phyloP scores from a whole-genome alignment of 1,140 invertebrate species.

The Hesperophylax magnus region DNA sequence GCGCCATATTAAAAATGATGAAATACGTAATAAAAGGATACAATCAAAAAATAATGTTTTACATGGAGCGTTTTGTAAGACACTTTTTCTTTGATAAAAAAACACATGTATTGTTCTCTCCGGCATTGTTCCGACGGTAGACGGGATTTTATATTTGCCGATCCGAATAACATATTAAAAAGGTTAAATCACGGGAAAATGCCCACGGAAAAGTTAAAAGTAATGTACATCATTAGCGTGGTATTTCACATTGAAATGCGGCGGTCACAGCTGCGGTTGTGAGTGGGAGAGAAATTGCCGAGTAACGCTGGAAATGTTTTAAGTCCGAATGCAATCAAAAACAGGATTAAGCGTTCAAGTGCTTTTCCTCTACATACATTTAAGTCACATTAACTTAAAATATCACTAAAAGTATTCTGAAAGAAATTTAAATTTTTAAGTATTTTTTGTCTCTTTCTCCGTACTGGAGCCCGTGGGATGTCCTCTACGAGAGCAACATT shows the following conservation, averaged over 20 bases:
- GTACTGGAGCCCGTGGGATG: too few relatives aligned
- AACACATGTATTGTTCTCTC: neutral
- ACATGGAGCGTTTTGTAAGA: neutral
- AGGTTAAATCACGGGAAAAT: neutral
- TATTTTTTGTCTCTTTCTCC: too few relatives aligned
- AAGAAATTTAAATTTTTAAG: too few relatives aligned
- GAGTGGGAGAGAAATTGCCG: neutral
- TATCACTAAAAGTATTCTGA: too few relatives aligned
- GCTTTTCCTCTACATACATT: neutral
- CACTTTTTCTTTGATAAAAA: constrained; percentile 7
- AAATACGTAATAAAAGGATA: too few relatives aligned
- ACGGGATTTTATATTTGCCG: neutral
- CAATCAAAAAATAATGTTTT: too few relatives aligned
- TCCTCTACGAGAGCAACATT: too few relatives aligned
- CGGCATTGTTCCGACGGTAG: neutral
- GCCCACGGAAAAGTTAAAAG: constrained; percentile 15
- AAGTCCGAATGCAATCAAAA: neutral
- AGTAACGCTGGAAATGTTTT: neutral
- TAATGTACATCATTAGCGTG: constrained; percentile 12
- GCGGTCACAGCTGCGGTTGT: neutral
- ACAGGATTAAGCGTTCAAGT: neutral
- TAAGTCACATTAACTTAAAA: too few relatives aligned
- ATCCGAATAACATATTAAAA: neutral
- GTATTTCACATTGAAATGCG: neutral
- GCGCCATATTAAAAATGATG: too few relatives aligned